phyloP scores from a whole-genome alignment of 2,888 invertebrate species.

The Diploptera punctata region DNA sequence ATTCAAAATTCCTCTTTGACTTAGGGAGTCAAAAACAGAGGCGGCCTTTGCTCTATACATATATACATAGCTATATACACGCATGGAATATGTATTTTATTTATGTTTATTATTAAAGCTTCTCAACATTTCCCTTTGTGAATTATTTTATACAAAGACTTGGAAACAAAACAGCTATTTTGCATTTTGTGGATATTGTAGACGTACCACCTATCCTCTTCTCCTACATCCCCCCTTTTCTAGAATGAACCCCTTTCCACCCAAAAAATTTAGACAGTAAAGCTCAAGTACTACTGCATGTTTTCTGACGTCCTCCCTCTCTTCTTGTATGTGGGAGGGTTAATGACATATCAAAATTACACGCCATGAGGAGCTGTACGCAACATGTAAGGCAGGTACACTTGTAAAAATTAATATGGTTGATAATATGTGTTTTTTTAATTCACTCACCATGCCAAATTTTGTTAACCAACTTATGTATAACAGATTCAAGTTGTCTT shows the following conservation, averaged over 20 bases:
- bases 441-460: no score
- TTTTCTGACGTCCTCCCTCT: not conserved
- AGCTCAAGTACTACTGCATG: not conserved
- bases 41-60: not conserved
- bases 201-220: constrained; percentile 2
- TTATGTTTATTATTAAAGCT: constrained; percentile 35
- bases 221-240: not conserved
- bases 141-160: constrained; percentile 32
- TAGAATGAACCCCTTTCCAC: not conserved
- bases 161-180: constrained; percentile 30
- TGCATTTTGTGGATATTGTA: constrained; percentile 29
- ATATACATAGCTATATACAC: not conserved
- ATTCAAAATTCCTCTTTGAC: constrained; percentile 36
- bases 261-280: constrained; percentile 2
- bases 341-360: constrained; percentile 19
- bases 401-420: no score
- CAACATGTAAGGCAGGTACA: no score
- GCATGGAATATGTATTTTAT: constrained; percentile 31
- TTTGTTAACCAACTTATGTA: no score
- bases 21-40: constrained; percentile 25
- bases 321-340: not conserved
- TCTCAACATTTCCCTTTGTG: constrained; percentile 37
- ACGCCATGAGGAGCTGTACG: not conserved
- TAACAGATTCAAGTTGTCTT: no score
- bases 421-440: no score